Conservation (phyloP, 2,113 vertebrate genomes). For the Chlorocebus sabaeus region DNA sequence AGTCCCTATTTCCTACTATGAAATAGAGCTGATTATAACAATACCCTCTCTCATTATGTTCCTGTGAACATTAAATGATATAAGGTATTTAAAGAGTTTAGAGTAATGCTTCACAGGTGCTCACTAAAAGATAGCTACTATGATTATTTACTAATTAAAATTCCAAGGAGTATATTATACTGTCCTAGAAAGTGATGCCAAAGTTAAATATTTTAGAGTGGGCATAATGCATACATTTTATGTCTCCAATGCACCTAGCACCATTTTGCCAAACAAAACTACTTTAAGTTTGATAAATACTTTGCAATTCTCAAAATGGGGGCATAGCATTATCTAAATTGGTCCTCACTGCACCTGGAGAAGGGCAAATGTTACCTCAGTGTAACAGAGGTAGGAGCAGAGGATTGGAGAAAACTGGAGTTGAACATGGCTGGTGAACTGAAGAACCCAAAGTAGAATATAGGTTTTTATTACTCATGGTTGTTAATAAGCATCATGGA, state of each 20-base stretch:
- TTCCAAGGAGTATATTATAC: background rate
- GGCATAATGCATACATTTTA: background rate
- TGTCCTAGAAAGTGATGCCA: background rate
- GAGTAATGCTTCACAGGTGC: background rate
- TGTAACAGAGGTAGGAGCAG: background rate
- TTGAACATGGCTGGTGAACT: background rate
- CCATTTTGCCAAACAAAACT: background rate
- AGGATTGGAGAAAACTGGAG: background rate
- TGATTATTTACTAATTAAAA: background rate
- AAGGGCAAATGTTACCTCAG: background rate
- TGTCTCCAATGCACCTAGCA: background rate
- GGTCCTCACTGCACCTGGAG: background rate
- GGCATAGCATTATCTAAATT: background rate
- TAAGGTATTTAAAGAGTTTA: background rate
- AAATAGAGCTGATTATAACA: background rate
- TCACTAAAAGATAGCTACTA: background rate
- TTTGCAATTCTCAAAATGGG: background rate
- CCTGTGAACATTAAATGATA: background rate
- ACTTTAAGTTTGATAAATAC: background rate
- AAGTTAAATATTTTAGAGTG: background rate
- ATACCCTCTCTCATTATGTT: background rate
- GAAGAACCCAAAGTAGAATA: background rate
- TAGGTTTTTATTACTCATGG: background rate
- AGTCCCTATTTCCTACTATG: background rate
- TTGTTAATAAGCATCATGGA: background rate